These are phyloP conservation scores for Salvelinus fontinalis DNA, from an alignment of 2,113 vertebrate species.

Conservation along the genomic window DNA sequence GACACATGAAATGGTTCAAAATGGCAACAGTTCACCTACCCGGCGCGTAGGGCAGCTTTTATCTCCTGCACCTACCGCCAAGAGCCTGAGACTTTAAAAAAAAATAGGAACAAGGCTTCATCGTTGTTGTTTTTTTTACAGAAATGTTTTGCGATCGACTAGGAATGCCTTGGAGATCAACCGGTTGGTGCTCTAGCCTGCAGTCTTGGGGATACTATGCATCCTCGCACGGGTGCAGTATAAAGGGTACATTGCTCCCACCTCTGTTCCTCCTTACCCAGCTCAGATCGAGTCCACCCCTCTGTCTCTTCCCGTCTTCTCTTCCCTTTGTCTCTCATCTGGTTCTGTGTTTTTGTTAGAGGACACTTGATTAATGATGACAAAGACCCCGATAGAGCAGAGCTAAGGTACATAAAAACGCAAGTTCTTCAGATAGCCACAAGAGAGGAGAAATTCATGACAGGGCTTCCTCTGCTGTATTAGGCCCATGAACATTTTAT, in stretches of 20 bases:
- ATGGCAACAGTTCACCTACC: no score
- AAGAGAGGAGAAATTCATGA: slow-evolving; percentile 39
- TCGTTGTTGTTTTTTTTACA: no score
- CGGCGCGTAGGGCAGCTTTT: no score
- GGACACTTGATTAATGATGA: slow-evolving; percentile 74
- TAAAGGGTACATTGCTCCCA: slow-evolving; percentile 52
- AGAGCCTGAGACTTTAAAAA: no score
- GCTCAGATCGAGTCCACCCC: background rate
- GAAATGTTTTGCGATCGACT: no score
- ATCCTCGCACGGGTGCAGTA: no score
- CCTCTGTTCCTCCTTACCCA: background rate
- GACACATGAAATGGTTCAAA: no score
- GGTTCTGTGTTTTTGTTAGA: slow-evolving; percentile 73
- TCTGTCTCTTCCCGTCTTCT: slow-evolving; percentile 3
- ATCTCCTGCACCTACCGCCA: no score
- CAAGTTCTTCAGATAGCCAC: slow-evolving; percentile 58
- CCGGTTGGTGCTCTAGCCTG: no score
- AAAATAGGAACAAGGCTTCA: no score
- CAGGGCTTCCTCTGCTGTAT: slow-evolving; percentile 46
- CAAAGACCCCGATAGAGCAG: slow-evolving; percentile 61
- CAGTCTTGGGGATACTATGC: no score
- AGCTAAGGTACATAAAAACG: slow-evolving; percentile 66
- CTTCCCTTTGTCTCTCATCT: slow-evolving; percentile 73
- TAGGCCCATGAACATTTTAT: slow-evolving; percentile 21
- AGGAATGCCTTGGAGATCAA: no score